Percentiles rank a stretch among this genome's conserved stretches.
phyloP scores from a whole-genome alignment of 1,140 invertebrate genomes.

The roundworm (Caenorhabditis elegans) region WBcel235 BX284603.4:4855501-4856000 shows the following conservation, averaged over 20 bases:
- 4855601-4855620: not conserved
- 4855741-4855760: not conserved
- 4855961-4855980: no score
- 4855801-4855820: not conserved
- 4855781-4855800: slow-evolving; percentile 55
- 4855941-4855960: no score
- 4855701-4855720: slow-evolving; percentile 49
- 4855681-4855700: slow-evolving; percentile 55
- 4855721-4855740: slow-evolving; percentile 50
- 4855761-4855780: not conserved
- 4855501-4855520: not conserved
- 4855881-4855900: not conserved
- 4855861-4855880: slow-evolving; percentile 15
- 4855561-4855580: not conserved
- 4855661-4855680: slow-evolving; percentile 52
- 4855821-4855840: not conserved
- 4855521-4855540: not conserved
- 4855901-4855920: not conserved
- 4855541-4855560: not conserved
- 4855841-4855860: not conserved
- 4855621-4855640: not conserved
- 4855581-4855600: not conserved
- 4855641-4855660: slow-evolving; percentile 40
- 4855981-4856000: not conserved
- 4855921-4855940: not conserved